Base-by-base conservation (phyloP, 2,888 invertebrate species). In the Agonopterix arenella region DNA sequence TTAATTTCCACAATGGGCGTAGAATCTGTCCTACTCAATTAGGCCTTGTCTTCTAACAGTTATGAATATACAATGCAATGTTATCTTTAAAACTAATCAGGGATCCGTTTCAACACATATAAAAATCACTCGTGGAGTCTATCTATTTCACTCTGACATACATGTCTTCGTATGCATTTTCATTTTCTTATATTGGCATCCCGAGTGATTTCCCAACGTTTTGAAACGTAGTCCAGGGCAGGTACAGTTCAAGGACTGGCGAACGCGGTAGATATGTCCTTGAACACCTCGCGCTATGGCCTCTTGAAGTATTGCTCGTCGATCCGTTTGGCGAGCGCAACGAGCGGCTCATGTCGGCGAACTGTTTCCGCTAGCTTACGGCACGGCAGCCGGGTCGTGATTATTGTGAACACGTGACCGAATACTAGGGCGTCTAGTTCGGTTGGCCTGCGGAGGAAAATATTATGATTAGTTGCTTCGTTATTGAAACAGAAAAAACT, bases 361-460 rank as follows among this genome's bases (percentile, higher is more conserved):
- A 98, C 93, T 5, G 94, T 94, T 51, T 94, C 93, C 0, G 96
- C 96, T 47, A 99, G 90, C 55, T 92, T 91, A 58, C 94, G 93
- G 70, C 95, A 95, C 0, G 97, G 97, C 42, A 98, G 86, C 2
- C 95, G 92, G 4, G 97, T 98, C 7, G 98, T 98, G 52, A 98
- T 89, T 60, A 99, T 94, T 0, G 97, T 96, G 84, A 95, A 99
- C n/a, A 99, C 91, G 83, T 99, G 99, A 0, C 98, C 99, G 90
- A 98, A 99, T 0, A 97, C 96, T 38, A 99, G 84, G 1, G 98
- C 98, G 83, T 99, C 99, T 56, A 98, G 86, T 82, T 99, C 98
- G 36, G 97, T 97, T 1, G 98, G 98, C 49, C 96, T 96, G 90
- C 61, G 89, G 37, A 43, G 16, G 40, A n/a, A 40, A 18, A 16